Percentiles rank a stretch among this genome's conserved stretches.
phyloP scores from a whole-genome alignment of 2,797 vertebrate species.

The Tapirus indicus region DNA sequence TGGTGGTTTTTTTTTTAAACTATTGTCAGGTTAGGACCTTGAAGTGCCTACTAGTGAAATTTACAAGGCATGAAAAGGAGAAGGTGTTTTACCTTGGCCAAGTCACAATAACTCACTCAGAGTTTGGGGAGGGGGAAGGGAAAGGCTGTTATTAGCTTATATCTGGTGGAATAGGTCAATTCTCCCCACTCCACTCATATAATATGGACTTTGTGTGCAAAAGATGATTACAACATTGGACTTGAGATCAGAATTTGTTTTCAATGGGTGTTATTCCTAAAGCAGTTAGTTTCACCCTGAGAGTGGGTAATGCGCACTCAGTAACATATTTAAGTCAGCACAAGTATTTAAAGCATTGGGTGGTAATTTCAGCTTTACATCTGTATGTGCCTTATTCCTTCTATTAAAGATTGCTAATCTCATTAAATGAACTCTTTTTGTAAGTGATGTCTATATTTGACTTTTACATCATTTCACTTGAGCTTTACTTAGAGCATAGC shows the following conservation, averaged over 20 bases:
- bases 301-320: neutral
- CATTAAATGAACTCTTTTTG: slow-evolving; percentile 46
- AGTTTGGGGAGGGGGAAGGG: neutral
- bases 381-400: neutral
- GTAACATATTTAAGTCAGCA: slow-evolving; percentile 51
- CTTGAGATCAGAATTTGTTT: slow-evolving; percentile 36
- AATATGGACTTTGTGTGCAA: neutral
- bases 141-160: neutral
- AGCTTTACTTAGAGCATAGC: neutral
- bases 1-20: neutral
- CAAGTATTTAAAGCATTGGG: slow-evolving; percentile 21
- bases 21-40: neutral
- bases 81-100: neutral
- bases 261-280: neutral
- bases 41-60: neutral
- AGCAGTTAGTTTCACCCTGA: neutral
- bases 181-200: neutral
- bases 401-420: slow-evolving; percentile 30
- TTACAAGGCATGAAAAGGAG: neutral
- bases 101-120: neutral
- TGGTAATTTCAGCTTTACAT: slow-evolving; percentile 46
- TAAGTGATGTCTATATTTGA: slow-evolving; percentile 50
- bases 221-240: neutral
- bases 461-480: neutral
- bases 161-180: neutral